phyloP scores from a whole-genome alignment of 2,888 invertebrate species.

The Parthenolecanium corni region DNA sequence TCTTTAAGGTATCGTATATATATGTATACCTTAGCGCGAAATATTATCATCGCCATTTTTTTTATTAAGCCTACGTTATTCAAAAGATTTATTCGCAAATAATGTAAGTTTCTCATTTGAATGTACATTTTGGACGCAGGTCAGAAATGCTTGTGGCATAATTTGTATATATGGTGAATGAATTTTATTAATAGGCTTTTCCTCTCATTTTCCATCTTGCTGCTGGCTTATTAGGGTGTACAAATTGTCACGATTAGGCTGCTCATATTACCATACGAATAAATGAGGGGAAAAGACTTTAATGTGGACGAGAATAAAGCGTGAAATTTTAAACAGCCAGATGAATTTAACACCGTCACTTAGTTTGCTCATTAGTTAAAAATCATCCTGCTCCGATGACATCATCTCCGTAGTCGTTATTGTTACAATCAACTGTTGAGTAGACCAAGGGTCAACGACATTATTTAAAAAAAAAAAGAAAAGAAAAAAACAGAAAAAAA shows the following conservation, averaged over 20 bases:
- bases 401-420: neutral
- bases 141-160: neutral
- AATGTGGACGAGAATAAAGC: neutral
- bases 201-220: neutral
- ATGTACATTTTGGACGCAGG: neutral
- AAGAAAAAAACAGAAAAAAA: no score
- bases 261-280: neutral
- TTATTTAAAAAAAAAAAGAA: no score
- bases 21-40: no score
- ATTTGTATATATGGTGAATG: neutral
- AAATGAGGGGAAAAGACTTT: no score
- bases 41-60: no score
- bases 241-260: neutral
- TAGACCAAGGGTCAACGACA: no score
- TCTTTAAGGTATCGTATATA: no score
- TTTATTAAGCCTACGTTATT: neutral
- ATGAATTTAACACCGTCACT: neutral
- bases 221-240: neutral
- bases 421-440: neutral
- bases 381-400: neutral
- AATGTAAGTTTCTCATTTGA: neutral
- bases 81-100: neutral
- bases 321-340: neutral
- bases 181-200: no score
- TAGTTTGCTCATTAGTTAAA: neutral